Base-by-base conservation (phyloP, 2,113 vertebrate genomes). In the Notiomystis cincta region DNA sequence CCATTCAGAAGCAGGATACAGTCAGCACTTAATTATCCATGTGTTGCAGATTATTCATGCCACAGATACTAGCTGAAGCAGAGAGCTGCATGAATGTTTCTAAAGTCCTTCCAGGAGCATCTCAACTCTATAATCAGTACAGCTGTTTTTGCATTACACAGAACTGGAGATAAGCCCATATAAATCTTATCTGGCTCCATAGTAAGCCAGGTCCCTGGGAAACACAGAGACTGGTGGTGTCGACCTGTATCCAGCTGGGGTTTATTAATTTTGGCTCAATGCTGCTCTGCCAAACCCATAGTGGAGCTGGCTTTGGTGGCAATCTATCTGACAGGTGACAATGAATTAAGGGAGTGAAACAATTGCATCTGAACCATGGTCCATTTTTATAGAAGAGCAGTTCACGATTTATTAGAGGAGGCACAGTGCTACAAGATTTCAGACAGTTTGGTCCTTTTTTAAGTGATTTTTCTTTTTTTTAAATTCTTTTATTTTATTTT, bases 21-120 rank as follows among this genome's bases (percentile, higher is more conserved):
- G 48, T 79, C 77, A 91, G 77, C 16, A 58, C n/a, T 95, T 56
- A 60, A 45, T 87, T 90, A 79, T 53, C 90, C 65, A 71, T 87
- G 33, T 85, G 65, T 56, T 85, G 48, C 35, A 60, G 73, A 93
- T 94, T 93, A 82, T 87, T 87, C 61, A n/a, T 87, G 84, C 61
- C 90, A 87, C 61, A 76, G 57, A 60, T 60, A 75, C 22, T 66
- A 79, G 37, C 61, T 89, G 78, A 84, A 89, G 47, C 61, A 54
- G 44, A 66, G 38, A 87, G 44, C 33, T 64, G 31, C 42, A 31
- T 82, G 42, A 85, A 82, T 66, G 42, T 61, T 65, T 56, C 69
- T 89, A 19, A 38, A 54, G 21, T 64, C 27, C 70, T 93, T 95
- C 84, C 77, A 87, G 87, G 84, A 95, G 56, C 92, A 84, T 91